Evolutionary conservation across 2,888 invertebrate species (phyloP).

Genomic region (Pecten maximus): DNA sequence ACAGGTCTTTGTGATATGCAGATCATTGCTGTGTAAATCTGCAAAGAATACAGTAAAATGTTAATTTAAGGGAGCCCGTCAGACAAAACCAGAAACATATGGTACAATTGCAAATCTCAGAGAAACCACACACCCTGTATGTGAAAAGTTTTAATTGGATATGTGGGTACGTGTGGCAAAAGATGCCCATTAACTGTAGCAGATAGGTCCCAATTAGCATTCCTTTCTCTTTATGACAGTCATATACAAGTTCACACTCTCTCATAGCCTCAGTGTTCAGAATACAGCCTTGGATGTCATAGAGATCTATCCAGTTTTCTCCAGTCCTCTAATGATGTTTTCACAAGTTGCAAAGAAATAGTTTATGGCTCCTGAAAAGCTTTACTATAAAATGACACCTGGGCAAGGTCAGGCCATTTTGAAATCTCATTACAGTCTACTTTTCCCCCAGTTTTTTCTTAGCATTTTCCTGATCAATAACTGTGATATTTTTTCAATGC

Average conservation of each 20-base stretch:
- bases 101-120: no score
- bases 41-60: not conserved
- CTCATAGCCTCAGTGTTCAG: not conserved
- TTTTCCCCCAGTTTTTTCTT: no score
- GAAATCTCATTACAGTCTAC: no score
- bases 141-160: not conserved
- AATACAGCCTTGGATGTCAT: not conserved
- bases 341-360: not conserved
- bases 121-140: not conserved
- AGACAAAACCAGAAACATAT: not conserved
- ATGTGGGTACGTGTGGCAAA: not conserved
- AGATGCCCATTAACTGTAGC: not conserved
- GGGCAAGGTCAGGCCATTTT: no score
- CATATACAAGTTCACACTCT: not conserved
- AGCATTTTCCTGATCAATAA: not conserved
- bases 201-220: not conserved
- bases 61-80: not conserved
- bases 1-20: no score
- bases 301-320: not conserved
- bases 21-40: no score
- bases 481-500: not conserved
- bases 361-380: not conserved
- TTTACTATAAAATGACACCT: no score
- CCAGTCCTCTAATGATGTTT: slow-evolving; percentile 6
- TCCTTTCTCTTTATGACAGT: not conserved